Percentiles rank a stretch among this genome's conserved stretches.
Evolutionary conservation across 2,888 invertebrate species (phyloP).

Genomic region (Caenorhabditis sp.): DNA sequence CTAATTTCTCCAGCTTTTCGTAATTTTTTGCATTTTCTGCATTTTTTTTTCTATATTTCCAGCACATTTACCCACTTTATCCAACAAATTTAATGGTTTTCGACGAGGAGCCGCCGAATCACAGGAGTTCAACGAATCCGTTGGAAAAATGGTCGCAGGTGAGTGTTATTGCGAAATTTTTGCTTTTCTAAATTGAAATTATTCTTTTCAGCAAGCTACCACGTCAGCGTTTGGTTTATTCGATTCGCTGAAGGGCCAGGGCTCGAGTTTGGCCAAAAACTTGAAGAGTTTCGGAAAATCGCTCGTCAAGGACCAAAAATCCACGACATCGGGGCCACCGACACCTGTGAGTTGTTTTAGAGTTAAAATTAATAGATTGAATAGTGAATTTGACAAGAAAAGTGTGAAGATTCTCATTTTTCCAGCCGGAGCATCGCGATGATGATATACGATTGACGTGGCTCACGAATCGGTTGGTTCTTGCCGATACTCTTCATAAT

Average conservation of each 20-base stretch:
- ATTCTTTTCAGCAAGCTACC: slow-evolving; percentile 60
- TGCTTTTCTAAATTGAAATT: no score
- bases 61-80: not conserved
- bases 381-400: no score
- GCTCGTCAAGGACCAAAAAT: slow-evolving; percentile 52
- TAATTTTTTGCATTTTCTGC: not conserved
- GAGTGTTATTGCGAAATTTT: no score
- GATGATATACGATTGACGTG: slow-evolving; percentile 61
- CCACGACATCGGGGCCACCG: slow-evolving; percentile 18
- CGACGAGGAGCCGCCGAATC: slow-evolving; percentile 41
- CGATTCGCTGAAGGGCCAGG: slow-evolving; percentile 59
- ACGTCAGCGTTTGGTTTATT: slow-evolving; percentile 60
- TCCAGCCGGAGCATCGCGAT: slow-evolving; percentile 58
- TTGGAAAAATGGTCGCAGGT: slow-evolving; percentile 61
- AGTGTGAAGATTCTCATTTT: no score
- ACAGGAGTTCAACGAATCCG: slow-evolving; percentile 31
- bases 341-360: slow-evolving; percentile 37
- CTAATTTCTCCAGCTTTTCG: not conserved
- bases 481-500: slow-evolving; percentile 60
- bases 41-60: not conserved
- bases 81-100: slow-evolving; percentile 31
- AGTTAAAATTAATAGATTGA: not conserved
- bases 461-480: slow-evolving; percentile 62
- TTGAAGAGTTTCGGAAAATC: slow-evolving; percentile 64
- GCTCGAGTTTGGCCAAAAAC: slow-evolving; percentile 63